Base-by-base conservation (phyloP, 2,113 vertebrate genomes). In the Suncus etruscus region DNA sequence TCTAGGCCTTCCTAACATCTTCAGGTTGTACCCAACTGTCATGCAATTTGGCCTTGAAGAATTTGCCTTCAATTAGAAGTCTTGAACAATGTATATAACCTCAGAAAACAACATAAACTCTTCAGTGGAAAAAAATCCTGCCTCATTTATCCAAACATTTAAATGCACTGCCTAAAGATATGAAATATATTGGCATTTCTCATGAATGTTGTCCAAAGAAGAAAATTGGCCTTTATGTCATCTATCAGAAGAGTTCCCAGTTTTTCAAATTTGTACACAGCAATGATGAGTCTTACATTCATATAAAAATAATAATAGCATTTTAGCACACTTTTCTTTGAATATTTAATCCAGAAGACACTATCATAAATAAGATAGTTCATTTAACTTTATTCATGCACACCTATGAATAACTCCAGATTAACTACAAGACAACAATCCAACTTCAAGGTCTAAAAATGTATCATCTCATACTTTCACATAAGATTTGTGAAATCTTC, bases 61-160 rank as follows among this genome's bases (percentile, higher is more conserved):
- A 72, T 74, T 83, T 82, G 47, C 86, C 91, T 87, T 78, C 45
- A 15, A 51, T 85, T 48, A 80, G 48, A 63, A 93, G 16, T 6
- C 80, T 76, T 83, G 10, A 78, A 63, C 20, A 90, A 83, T 79
- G 77, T 58, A 5, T 69, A 78, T 51, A 86, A 9, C 29, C 14
- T 25, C 63, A 45, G 76, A 86, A 74, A 90, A 88, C 2, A 48
- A 12, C 51, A 3, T 70, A 74, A 90, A 47, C 6, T 39, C 61
- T 82, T 68, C 45, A 45, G 18, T 85, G 10, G 61, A 12, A 6
- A 93, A 77, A 51, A 90, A 70, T 91, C 68, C 27, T 83, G 70
- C 27, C 29, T 77, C 29, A n/a, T 89, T 72, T 82, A 54, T 61
- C 54, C 32, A 61, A 86, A 48, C 48, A 87, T 0, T 78, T 87